Percentiles rank a stretch among this genome's conserved stretches.
Evolutionary conservation across 2,797 vertebrate species (phyloP).

Genomic region (Botia almorhae): DNA sequence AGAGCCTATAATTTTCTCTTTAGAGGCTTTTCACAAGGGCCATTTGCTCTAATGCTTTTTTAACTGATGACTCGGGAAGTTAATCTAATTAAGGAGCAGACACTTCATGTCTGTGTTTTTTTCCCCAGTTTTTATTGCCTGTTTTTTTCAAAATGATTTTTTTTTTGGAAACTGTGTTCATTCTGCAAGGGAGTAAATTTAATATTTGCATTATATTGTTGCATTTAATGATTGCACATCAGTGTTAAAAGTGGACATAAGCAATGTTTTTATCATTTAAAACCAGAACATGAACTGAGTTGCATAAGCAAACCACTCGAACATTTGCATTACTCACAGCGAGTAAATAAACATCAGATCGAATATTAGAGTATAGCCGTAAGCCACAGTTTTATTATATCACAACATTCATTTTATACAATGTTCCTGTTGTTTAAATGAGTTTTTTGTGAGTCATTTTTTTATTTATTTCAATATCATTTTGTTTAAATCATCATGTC

Average conservation of each 20-base stretch:
- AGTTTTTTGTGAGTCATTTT: no score
- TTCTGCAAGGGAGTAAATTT: neutral
- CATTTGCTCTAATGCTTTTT: conserved; percentile 49
- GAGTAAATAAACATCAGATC: neutral
- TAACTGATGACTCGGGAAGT: conserved; percentile 49
- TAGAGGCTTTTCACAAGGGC: conserved; percentile 46
- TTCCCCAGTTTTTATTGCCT: neutral
- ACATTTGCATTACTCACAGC: neutral
- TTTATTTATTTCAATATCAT: neutral
- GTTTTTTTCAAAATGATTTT: neutral
- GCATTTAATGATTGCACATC: neutral
- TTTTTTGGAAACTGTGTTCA: neutral
- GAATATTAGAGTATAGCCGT: neutral
- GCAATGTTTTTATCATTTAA: no score
- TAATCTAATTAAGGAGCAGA: conserved; percentile 53
- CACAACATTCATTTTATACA: no score
- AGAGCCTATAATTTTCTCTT: conserved; percentile 54
- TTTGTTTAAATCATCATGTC: neutral
- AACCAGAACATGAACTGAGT: no score
- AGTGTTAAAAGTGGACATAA: neutral
- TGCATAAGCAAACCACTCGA: neutral
- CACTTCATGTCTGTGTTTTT: conserved; percentile 7
- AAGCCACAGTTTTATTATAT: neutral
- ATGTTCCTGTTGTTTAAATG: no score
- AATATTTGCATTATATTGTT: neutral